phyloP scores from a whole-genome alignment of 1,140 invertebrate genomes.

The Euschistus heros region DNA sequence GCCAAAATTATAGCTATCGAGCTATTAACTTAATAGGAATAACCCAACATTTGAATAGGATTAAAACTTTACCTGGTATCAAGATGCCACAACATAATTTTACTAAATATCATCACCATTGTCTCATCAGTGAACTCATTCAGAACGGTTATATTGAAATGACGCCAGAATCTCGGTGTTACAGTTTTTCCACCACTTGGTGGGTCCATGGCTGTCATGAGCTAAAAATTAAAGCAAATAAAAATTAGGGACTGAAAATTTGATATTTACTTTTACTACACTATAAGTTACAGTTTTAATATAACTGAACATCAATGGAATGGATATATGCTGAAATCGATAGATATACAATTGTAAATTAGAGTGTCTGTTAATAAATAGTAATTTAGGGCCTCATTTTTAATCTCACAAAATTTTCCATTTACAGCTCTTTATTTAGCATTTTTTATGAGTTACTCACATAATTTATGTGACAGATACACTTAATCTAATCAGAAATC shows the following conservation, averaged over 20 bases:
- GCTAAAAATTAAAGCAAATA: conserved; percentile 34
- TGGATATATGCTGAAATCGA: too few relatives aligned
- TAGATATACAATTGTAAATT: too few relatives aligned
- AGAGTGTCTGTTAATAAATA: too few relatives aligned
- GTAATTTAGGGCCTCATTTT: too few relatives aligned
- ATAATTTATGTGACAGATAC: too few relatives aligned
- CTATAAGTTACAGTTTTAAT: background rate
- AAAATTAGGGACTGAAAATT: background rate
- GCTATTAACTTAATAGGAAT: background rate
- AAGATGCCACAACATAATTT: conserved; percentile 89
- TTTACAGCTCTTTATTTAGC: too few relatives aligned
- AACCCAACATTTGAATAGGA: background rate
- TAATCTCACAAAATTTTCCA: too few relatives aligned
- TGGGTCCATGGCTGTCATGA: conserved; percentile 81
- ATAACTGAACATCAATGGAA: background rate
- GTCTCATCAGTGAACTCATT: conserved; percentile 82
- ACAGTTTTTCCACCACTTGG: conserved; percentile 71
- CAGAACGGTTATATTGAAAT: conserved; percentile 81
- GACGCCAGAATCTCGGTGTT: conserved; percentile 76
- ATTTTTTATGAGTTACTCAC: too few relatives aligned
- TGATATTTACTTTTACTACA: background rate
- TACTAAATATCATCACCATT: conserved; percentile 77
- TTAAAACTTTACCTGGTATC: conserved; percentile 53
- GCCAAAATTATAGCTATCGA: background rate
- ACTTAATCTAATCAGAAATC: too few relatives aligned